Percentiles rank a stretch among this genome's conserved stretches.
phyloP scores from a whole-genome alignment of 2,888 invertebrate genomes.

The Nomada flava region DNA sequence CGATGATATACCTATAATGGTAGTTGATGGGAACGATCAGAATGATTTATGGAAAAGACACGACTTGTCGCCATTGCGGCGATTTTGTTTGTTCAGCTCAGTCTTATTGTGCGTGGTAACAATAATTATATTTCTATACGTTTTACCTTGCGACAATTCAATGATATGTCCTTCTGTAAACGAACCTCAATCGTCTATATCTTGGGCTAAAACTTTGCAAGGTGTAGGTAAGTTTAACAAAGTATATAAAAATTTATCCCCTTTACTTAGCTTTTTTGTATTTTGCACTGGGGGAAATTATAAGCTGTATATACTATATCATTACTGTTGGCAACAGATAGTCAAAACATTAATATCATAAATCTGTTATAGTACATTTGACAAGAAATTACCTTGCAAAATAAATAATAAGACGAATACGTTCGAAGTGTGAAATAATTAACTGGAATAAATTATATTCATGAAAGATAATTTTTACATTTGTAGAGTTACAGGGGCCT shows the following conservation, averaged over 20 bases:
- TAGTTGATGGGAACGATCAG: conserved; percentile 76
- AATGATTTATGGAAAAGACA: conserved; percentile 81
- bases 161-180: conserved; percentile 86
- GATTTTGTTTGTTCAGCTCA: conserved; percentile 89
- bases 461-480: background rate
- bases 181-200: conserved; percentile 75
- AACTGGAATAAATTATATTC: background rate
- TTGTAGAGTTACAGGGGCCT: conserved; percentile 81
- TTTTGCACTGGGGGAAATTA: no score
- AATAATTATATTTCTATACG: conserved; percentile 90
- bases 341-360: no score
- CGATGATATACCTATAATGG: conserved; percentile 81
- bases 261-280: no score
- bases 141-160: conserved; percentile 90
- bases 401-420: no score
- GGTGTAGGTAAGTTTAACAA: conserved; percentile 80
- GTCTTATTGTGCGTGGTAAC: conserved; percentile 90
- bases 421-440: background rate
- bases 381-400: background rate
- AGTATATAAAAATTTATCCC: no score
- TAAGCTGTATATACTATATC: no score
- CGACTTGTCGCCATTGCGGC: conserved; percentile 88
- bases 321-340: no score
- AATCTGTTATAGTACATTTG: background rate
- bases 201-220: conserved; percentile 83